Conservation (phyloP, 2,797 vertebrate species). For the Mionectes olivaceus region DNA sequence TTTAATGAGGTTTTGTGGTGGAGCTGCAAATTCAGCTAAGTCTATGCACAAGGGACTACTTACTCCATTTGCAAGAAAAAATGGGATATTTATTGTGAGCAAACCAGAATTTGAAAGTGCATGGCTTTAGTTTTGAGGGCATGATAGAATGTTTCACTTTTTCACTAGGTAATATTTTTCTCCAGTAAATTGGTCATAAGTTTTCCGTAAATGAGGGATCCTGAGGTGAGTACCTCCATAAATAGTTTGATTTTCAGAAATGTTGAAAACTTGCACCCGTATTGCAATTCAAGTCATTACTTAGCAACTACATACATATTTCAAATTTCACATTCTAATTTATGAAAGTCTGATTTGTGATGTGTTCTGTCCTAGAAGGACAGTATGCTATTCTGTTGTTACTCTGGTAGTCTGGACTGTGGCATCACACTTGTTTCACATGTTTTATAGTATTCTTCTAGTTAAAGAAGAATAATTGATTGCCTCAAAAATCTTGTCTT, state of each 20-base stretch:
- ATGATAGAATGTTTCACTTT: neutral
- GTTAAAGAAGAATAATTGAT: neutral
- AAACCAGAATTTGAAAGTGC: neutral
- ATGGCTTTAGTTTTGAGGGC: neutral
- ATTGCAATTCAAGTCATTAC: neutral
- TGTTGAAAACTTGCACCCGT: neutral
- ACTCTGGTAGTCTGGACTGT: neutral
- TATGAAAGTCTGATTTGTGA: neutral
- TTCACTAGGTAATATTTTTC: neutral
- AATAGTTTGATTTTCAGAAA: conserved; percentile 4
- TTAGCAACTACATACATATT: neutral
- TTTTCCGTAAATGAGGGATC: neutral
- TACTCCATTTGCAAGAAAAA: neutral
- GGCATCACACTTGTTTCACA: neutral
- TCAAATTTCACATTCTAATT: neutral
- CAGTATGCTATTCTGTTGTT: neutral
- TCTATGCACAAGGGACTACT: conserved; percentile 12
- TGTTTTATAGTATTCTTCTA: neutral
- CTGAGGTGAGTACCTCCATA: neutral
- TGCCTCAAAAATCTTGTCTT: conserved; percentile 6
- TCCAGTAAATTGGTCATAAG: neutral
- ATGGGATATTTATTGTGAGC: neutral
- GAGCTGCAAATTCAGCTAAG: conserved; percentile 8
- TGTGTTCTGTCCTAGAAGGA: neutral
- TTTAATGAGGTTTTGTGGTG: neutral